Percentiles rank a stretch among this genome's conserved stretches.
Evolutionary conservation across 1,140 invertebrate species (phyloP).

Genomic region (Tetramorium alpestre): DNA sequence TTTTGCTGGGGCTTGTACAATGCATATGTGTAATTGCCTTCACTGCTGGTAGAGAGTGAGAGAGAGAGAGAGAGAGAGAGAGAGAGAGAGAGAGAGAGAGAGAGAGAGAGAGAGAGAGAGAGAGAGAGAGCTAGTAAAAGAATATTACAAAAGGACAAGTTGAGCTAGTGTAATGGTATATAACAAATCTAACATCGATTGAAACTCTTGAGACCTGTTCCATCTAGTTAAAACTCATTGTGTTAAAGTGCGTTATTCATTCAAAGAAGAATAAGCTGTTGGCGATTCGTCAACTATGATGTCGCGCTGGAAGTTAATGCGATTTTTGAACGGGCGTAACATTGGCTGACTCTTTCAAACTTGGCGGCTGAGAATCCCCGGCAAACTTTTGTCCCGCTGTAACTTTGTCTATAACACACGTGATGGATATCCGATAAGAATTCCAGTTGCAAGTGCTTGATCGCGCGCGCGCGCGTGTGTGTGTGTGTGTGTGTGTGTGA

Average conservation of each 20-base stretch:
- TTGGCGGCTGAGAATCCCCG: background rate
- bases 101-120: too few relatives aligned
- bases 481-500: too few relatives aligned
- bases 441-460: background rate
- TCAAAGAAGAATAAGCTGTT: background rate
- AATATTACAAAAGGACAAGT: too few relatives aligned
- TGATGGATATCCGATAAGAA: conserved; percentile 54
- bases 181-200: background rate
- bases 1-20: too few relatives aligned
- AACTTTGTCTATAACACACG: conserved; percentile 35
- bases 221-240: background rate
- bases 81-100: too few relatives aligned
- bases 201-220: too few relatives aligned
- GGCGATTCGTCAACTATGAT: background rate
- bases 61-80: too few relatives aligned
- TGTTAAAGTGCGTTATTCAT: background rate
- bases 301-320: conserved; percentile 35
- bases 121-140: too few relatives aligned
- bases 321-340: conserved; percentile 18
- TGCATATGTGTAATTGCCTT: too few relatives aligned
- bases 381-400: conserved; percentile 36
- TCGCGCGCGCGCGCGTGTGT: background rate
- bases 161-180: too few relatives aligned
- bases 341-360: conserved; percentile 18
- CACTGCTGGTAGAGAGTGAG: too few relatives aligned